These are phyloP conservation scores for Ypsolopha scabrella DNA, from an alignment of 2,888 invertebrate species.

Conservation along the genomic window DNA sequence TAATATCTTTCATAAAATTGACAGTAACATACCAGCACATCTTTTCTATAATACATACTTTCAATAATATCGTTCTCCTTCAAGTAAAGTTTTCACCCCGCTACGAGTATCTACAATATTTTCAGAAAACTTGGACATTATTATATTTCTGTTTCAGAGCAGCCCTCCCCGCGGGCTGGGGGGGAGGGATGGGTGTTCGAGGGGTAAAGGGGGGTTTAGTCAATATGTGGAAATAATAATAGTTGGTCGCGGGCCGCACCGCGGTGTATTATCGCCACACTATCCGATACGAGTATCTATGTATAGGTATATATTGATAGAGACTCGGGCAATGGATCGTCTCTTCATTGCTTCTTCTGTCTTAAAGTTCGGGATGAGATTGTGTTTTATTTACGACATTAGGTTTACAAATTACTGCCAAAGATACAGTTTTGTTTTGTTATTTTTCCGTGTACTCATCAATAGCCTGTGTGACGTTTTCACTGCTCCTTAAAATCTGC, in stretches of 20 bases:
- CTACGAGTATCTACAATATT: not conserved
- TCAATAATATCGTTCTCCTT: not conserved
- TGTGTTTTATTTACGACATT: no score
- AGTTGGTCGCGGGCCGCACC: constrained; percentile 15
- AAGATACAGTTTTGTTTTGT: not conserved
- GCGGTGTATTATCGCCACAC: no score
- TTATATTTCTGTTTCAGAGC: not conserved
- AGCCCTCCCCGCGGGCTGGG: not conserved
- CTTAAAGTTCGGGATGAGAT: no score
- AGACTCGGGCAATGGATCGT: no score
- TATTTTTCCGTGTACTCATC: not conserved
- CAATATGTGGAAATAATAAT: constrained; percentile 68
- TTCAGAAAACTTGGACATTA: not conserved
- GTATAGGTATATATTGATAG: no score
- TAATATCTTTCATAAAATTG: no score
- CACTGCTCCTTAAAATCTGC: no score
- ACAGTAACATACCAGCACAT: no score
- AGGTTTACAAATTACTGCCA: no score
- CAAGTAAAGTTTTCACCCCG: not conserved
- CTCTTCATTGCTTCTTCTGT: no score
- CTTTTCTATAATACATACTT: no score
- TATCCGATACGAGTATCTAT: no score
- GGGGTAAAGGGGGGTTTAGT: constrained; percentile 19
- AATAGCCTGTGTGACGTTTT: not conserved
- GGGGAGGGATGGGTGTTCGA: not conserved